Evolutionary conservation across 2,797 vertebrate species (phyloP).

Genomic region (Syngnathus rostellatus): DNA sequence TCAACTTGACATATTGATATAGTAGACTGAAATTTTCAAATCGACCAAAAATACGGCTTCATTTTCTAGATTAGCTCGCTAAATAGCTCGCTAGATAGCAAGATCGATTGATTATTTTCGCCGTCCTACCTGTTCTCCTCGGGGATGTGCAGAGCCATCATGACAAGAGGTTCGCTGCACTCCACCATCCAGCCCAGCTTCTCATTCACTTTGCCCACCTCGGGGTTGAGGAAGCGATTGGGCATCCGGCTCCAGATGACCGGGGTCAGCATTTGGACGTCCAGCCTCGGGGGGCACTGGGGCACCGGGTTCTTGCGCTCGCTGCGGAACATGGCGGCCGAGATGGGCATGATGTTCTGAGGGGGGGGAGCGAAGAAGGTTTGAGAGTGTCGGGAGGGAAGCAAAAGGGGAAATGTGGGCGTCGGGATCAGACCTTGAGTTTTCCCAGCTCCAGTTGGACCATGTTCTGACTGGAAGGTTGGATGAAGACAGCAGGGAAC

Average conservation of each 20-base stretch:
- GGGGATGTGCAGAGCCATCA: conserved; percentile 93
- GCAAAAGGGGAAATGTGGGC: background rate
- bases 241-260: conserved; percentile 95
- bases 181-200: conserved; percentile 84
- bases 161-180: conserved; percentile 79
- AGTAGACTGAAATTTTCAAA: too few species aligned
- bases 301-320: conserved; percentile 86
- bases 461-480: conserved; percentile 82
- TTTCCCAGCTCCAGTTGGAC: conserved; percentile 88
- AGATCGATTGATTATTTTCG: too few species aligned
- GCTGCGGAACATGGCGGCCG: conserved; percentile 90
- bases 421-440: conserved; percentile 73
- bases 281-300: conserved; percentile 83
- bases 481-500: conserved; percentile 82
- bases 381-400: background rate
- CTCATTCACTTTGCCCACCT: conserved; percentile 72
- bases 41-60: too few species aligned
- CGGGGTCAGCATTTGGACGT: conserved; percentile 80
- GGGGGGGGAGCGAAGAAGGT: background rate
- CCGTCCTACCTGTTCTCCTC: conserved; percentile 86
- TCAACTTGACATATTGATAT: too few species aligned
- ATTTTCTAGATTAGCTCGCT: too few species aligned
- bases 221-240: conserved; percentile 78
- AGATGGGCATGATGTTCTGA: conserved; percentile 97
- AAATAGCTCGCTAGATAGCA: too few species aligned